Conservation (phyloP, 2,888 invertebrate genomes). For the Drosophila merina region DNA sequence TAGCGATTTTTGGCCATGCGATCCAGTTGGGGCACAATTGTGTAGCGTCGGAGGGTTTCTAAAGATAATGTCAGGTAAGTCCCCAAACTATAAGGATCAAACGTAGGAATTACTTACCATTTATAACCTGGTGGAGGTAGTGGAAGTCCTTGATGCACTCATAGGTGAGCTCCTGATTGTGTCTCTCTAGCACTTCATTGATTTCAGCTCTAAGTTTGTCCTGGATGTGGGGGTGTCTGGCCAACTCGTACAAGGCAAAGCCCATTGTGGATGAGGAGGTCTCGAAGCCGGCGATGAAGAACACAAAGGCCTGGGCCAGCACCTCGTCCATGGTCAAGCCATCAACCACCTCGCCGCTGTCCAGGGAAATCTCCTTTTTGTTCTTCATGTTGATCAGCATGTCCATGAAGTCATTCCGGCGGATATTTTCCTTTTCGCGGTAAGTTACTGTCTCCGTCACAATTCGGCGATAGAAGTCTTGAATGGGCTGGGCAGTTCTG, state of each 20-base stretch:
- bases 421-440: conserved; percentile 78
- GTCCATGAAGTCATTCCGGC: conserved; percentile 85
- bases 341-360: conserved; percentile 57
- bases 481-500: conserved; percentile 59
- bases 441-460: conserved; percentile 81
- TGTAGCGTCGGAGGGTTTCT: conserved; percentile 86
- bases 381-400: conserved; percentile 83
- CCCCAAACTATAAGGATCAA: too few relatives aligned
- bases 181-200: conserved; percentile 39
- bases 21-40: conserved; percentile 85
- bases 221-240: conserved; percentile 61
- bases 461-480: conserved; percentile 76
- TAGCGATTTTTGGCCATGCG: conserved; percentile 85
- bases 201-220: conserved; percentile 61
- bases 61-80: too few relatives aligned
- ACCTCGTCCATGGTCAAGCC: conserved; percentile 83
- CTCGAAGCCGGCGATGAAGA: conserved; percentile 86
- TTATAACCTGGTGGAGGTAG: conserved; percentile 32
- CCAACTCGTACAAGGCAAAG: conserved; percentile 80
- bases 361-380: conserved; percentile 35
- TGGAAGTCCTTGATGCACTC: conserved; percentile 54
- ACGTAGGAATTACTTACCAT: conserved; percentile 10
- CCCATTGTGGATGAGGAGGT: conserved; percentile 87
- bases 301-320: conserved; percentile 74
- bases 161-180: conserved; percentile 63